These are phyloP conservation scores for Sericinus montela DNA, from an alignment of 2,888 invertebrate species.

Conservation along the genomic window DNA sequence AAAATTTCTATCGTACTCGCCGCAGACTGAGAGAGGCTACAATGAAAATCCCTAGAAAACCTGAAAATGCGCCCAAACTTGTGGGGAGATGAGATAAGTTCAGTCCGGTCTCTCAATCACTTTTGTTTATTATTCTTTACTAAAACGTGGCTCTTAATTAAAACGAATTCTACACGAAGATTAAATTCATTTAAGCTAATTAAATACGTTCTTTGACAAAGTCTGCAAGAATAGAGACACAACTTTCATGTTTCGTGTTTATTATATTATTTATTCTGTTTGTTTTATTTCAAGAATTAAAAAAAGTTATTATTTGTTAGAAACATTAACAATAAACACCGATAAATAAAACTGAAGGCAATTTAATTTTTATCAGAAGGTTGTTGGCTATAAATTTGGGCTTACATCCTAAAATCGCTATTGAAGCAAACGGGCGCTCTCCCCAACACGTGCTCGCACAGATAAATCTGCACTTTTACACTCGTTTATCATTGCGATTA, in stretches of 20 bases:
- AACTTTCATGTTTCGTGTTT: no score
- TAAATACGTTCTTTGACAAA: no score
- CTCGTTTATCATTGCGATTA: conserved; percentile 35
- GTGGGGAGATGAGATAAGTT: conserved; percentile 55
- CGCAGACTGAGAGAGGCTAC: conserved; percentile 51
- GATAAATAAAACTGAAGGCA: conserved; percentile 50
- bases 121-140: conserved; percentile 29
- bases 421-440: conserved; percentile 44
- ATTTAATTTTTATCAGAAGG: conserved; percentile 67
- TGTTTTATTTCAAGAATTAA: no score
- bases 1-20: conserved; percentile 72
- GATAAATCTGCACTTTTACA: conserved; percentile 49
- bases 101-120: conserved; percentile 48
- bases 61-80: conserved; percentile 54
- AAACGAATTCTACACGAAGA: conserved; percentile 5
- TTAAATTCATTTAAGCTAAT: no score
- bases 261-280: no score
- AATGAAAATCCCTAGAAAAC: conserved; percentile 67
- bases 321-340: conserved; percentile 25
- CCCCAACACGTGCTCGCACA: conserved; percentile 42
- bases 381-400: conserved; percentile 64
- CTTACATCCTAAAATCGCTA: conserved; percentile 59
- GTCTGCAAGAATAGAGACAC: no score
- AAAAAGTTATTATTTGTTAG: no score
- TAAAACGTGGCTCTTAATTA: conserved; percentile 23